Base-by-base conservation (phyloP, 2,888 invertebrate species). In the Caenorhabditis sp. region DNA sequence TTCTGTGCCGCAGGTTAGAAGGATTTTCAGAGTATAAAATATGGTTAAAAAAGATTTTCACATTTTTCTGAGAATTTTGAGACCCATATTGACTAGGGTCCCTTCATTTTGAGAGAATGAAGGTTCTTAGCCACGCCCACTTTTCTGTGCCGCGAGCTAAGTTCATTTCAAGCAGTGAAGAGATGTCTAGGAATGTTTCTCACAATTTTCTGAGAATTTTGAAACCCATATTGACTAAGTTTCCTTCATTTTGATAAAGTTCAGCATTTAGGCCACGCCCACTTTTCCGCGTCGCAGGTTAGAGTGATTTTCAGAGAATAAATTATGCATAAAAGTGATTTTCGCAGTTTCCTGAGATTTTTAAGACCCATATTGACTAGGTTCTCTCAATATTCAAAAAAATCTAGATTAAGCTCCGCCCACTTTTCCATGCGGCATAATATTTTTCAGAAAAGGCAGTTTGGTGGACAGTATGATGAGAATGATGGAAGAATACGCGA, bases 401-500 rank as follows among this genome's bases (percentile, higher is more conserved):
- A n/a, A n/a, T n/a, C n/a, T n/a, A n/a, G n/a, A n/a, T n/a, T 25
- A 53, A 10, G 53, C 21, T 21, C 53, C 53, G 25, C 21, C 53
- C 53, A 8, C 53, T 12, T 20, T 20, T 20, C 53, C 21, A 53
- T 14, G 17, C 12, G 14, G 26, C 17, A 26, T 36, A n/a, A n/a
- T n/a, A n/a, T 58, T 36, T 58, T 58, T 2, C 31, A 82, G 81
- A 49, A 78, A 77, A 63, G 80, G 78, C 27, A 74, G 62, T 70
- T 67, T 82, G 1, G 80, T 80, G 27, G 81, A 82, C 58, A 73
- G 74, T 52, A 80, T 82, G 80, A 82, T 82, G 75, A 52, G 75
- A 27, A 80, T 82, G 80, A 82, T 82, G 80, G 82, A 82, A 56
- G 77, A 79, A 60, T 82, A 82, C 43, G 78, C 82, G 20, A 78